phyloP scores from a whole-genome alignment of 2,888 invertebrate genomes.

The Andrena flavipes region DNA sequence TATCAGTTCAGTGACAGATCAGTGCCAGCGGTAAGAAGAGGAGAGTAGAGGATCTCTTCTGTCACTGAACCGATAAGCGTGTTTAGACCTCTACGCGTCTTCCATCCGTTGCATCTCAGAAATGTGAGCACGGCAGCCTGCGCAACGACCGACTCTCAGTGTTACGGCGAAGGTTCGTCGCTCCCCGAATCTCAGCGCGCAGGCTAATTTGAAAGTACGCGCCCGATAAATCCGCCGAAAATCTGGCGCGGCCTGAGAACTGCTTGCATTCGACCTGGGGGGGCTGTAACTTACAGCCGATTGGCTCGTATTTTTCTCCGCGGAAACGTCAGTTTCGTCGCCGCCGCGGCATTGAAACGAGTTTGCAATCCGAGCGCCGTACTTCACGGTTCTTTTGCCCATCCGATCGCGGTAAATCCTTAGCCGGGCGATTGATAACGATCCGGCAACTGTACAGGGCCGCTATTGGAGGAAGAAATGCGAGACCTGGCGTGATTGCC shows the following conservation, averaged over 20 bases:
- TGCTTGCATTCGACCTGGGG: neutral
- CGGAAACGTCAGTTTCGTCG: constrained; percentile 19
- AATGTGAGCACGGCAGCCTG: too few relatives aligned
- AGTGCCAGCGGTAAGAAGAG: too few relatives aligned
- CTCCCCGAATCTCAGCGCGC: neutral
- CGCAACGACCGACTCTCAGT: neutral
- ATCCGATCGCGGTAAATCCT: constrained; percentile 40
- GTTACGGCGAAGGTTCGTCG: constrained; percentile 21
- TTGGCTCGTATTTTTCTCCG: constrained; percentile 36
- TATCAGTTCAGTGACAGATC: too few relatives aligned
- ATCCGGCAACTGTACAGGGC: constrained; percentile 33
- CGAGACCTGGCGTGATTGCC: constrained; percentile 24
- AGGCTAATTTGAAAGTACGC: constrained; percentile 40
- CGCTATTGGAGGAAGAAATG: constrained; percentile 36
- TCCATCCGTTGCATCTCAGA: too few relatives aligned
- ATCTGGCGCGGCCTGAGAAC: constrained; percentile 16
- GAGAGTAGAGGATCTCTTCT: too few relatives aligned
- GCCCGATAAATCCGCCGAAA: constrained; percentile 36
- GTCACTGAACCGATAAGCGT: too few relatives aligned
- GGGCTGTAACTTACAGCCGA: constrained; percentile 40
- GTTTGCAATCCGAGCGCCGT: constrained; percentile 62
- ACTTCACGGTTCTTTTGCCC: constrained; percentile 37
- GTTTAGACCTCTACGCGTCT: too few relatives aligned
- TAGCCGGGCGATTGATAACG: constrained; percentile 56
- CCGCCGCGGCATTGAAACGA: constrained; percentile 49